Evolutionary conservation across 2,113 vertebrate species (phyloP).

Genomic region (Melanocharis versteri): DNA sequence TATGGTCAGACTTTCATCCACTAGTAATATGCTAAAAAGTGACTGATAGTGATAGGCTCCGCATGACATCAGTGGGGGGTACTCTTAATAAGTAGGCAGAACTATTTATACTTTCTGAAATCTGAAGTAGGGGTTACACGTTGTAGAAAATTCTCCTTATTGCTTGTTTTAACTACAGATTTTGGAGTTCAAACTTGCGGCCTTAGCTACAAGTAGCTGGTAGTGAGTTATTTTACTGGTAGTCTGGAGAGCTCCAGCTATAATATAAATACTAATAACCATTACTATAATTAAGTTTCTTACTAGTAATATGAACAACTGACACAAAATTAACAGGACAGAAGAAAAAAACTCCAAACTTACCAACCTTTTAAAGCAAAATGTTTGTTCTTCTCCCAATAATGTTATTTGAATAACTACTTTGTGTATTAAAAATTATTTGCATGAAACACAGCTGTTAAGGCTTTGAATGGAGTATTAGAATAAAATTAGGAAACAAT

Average conservation of each 20-base stretch:
- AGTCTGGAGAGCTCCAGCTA: neutral
- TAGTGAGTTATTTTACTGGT: neutral
- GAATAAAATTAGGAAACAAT: neutral
- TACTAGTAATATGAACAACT: neutral
- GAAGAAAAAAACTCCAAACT: neutral
- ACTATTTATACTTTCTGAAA: neutral
- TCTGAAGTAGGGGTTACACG: neutral
- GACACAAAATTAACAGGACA: neutral
- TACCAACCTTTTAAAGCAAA: neutral
- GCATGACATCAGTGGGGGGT: fast-evolving
- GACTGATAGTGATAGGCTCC: neutral
- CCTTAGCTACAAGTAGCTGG: too few relatives aligned
- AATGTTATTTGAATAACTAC: neutral
- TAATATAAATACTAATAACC: neutral
- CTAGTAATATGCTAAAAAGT: neutral
- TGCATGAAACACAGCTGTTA: neutral
- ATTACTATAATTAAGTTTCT: neutral
- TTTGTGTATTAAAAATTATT: neutral
- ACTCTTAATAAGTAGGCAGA: neutral
- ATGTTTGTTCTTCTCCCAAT: neutral
- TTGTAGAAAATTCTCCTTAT: neutral
- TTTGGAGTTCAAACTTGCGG: neutral
- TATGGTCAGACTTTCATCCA: neutral
- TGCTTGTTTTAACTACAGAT: neutral
- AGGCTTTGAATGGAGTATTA: neutral